Conservation (phyloP, 2,888 invertebrate species). For the Listrodromus nycthemerus region DNA sequence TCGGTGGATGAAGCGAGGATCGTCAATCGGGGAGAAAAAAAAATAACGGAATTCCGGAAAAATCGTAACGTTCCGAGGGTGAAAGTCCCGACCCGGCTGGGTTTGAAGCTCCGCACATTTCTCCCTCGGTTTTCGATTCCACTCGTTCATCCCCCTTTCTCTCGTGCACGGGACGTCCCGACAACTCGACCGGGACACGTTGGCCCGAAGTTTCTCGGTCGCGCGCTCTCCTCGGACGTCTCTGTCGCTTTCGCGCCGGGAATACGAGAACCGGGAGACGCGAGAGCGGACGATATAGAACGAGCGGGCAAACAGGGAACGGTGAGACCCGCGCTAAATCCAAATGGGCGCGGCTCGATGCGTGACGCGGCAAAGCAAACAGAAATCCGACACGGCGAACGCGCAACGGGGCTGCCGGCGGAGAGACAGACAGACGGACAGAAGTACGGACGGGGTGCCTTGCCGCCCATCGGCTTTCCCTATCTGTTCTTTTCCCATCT, state of each 20-base stretch:
- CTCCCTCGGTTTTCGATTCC: constrained; percentile 47
- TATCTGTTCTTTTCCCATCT: constrained; percentile 67
- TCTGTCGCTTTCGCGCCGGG: constrained; percentile 30
- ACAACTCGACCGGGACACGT: constrained; percentile 51
- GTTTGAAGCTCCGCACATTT: constrained; percentile 37
- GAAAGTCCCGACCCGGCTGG: constrained; percentile 52
- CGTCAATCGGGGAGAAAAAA: background rate
- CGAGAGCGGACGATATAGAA: constrained; percentile 32
- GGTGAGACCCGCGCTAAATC: constrained; percentile 72
- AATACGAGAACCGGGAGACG: constrained; percentile 30
- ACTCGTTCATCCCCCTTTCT: constrained; percentile 46
- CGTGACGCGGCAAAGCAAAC: constrained; percentile 83
- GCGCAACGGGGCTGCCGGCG: constrained; percentile 67
- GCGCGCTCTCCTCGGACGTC: constrained; percentile 47
- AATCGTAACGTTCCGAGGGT: constrained; percentile 13
- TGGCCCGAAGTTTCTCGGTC: constrained; percentile 37
- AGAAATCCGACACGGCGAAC: constrained; percentile 82
- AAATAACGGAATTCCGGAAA: constrained; percentile 32
- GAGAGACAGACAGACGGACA: constrained; percentile 64
- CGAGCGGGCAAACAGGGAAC: constrained; percentile 31
- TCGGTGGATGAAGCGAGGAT: background rate
- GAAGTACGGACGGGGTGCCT: constrained; percentile 85
- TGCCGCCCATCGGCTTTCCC: constrained; percentile 84
- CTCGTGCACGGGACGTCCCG: constrained; percentile 57
- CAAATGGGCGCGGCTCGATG: constrained; percentile 80